These are phyloP conservation scores for Hydrocynus forskahlii DNA, from an alignment of 2,797 vertebrate species.

Conservation along the genomic window DNA sequence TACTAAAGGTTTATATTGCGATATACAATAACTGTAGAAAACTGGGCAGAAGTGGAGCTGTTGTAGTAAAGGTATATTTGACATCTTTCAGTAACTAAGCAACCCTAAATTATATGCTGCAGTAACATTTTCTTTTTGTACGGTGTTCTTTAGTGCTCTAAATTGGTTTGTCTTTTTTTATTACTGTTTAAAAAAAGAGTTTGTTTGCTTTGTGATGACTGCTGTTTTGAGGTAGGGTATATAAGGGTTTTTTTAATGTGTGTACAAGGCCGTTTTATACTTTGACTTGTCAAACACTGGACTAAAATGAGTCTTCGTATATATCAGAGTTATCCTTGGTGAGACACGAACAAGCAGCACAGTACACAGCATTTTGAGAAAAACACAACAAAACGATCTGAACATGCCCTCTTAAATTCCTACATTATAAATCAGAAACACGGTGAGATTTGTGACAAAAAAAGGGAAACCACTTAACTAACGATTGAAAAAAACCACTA, in stretches of 20 bases:
- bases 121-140: slow-evolving; percentile 90
- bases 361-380: slow-evolving; percentile 64
- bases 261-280: slow-evolving; percentile 87
- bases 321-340: slow-evolving; percentile 75
- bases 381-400: neutral
- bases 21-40: slow-evolving; percentile 64
- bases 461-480: slow-evolving; percentile 65
- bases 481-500: slow-evolving; percentile 65
- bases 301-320: slow-evolving; percentile 90
- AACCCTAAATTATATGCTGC: slow-evolving; percentile 99
- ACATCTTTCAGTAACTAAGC: slow-evolving; percentile 76
- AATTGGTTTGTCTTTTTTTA: slow-evolving; percentile 90
- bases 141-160: slow-evolving; percentile 85
- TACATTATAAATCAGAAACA: neutral
- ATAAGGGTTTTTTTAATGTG: slow-evolving; percentile 83
- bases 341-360: slow-evolving; percentile 75
- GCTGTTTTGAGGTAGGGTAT: slow-evolving; percentile 98
- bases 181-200: slow-evolving; percentile 86
- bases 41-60: slow-evolving; percentile 79
- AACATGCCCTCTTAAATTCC: neutral
- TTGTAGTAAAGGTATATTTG: slow-evolving; percentile 86
- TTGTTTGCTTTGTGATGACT: slow-evolving; percentile 98
- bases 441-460: neutral
- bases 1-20: slow-evolving; percentile 51
- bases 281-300: slow-evolving; percentile 99